phyloP scores from a whole-genome alignment of 2,113 vertebrate genomes.

The Amphilophus citrinellus region DNA sequence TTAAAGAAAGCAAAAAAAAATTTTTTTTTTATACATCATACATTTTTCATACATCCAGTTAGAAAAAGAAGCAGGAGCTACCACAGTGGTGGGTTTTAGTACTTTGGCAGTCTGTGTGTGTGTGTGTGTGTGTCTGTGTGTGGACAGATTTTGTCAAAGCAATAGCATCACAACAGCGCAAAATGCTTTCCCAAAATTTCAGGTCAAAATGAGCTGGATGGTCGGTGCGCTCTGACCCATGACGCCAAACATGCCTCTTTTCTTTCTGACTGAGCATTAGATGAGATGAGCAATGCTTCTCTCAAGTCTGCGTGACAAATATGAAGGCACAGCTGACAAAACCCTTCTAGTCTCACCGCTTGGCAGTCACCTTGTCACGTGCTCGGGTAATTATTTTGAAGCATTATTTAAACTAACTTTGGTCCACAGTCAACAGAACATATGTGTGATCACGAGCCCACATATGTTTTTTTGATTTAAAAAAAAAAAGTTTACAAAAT shows the following conservation, averaged over 20 bases:
- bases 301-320: background rate
- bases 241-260: background rate
- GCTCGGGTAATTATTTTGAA: background rate
- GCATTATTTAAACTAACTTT: background rate
- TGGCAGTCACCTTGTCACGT: background rate
- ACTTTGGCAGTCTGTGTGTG: background rate
- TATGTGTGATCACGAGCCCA: too few species aligned
- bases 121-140: background rate
- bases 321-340: background rate
- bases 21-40: too few species aligned
- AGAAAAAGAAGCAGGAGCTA: background rate
- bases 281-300: background rate
- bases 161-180: background rate
- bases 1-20: too few species aligned
- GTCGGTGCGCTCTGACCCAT: background rate
- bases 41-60: background rate
- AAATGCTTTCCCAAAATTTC: background rate
- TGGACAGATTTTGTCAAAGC: too few species aligned
- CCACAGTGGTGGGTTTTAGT: background rate
- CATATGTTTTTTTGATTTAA: background rate
- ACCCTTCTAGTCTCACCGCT: background rate
- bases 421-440: too few species aligned
- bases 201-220: background rate
- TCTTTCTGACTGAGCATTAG: background rate
- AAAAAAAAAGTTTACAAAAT: background rate